These are phyloP conservation scores for Chamaea fasciata DNA, from an alignment of 2,113 vertebrate species.

Conservation along the genomic window DNA sequence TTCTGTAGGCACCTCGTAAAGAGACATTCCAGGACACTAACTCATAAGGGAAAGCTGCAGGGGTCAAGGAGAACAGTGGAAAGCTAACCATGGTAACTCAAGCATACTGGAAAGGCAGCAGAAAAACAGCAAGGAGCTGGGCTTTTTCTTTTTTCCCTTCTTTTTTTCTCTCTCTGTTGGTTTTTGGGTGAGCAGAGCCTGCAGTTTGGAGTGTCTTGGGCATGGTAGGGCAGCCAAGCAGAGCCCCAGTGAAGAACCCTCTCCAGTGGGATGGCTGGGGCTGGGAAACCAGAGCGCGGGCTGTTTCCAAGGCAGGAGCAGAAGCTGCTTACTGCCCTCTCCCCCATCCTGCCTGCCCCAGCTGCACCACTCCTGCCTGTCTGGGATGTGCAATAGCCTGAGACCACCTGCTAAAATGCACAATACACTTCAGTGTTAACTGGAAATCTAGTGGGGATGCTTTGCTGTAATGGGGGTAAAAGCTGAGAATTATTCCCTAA, in stretches of 20 bases:
- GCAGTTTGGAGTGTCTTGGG: not conserved
- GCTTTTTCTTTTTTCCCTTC: rapidly evolving
- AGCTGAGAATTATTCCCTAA: not conserved
- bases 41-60: constrained; percentile 76
- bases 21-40: constrained; percentile 80
- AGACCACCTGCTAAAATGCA: not conserved
- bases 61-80: constrained; percentile 68
- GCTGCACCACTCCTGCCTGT: not conserved
- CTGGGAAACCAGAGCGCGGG: not conserved
- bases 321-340: not conserved
- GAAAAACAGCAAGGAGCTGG: not conserved
- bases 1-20: constrained; percentile 80
- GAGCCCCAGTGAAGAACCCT: not conserved
- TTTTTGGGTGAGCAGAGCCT: not conserved
- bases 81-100: constrained; percentile 71
- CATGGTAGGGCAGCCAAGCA: not conserved
- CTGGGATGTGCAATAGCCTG: not conserved
- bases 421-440: rapidly evolving
- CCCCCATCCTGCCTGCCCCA: rapidly evolving
- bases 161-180: not conserved
- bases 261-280: not conserved
- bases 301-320: not conserved
- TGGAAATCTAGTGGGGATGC: not conserved
- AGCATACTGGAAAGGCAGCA: constrained; percentile 24
- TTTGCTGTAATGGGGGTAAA: not conserved